A percentile compares a stretch with the other conserved stretches of the same genome.
Evolutionary conservation across 2,888 invertebrate genomes (phyloP).

Genomic region (Hydraecia micacea): DNA sequence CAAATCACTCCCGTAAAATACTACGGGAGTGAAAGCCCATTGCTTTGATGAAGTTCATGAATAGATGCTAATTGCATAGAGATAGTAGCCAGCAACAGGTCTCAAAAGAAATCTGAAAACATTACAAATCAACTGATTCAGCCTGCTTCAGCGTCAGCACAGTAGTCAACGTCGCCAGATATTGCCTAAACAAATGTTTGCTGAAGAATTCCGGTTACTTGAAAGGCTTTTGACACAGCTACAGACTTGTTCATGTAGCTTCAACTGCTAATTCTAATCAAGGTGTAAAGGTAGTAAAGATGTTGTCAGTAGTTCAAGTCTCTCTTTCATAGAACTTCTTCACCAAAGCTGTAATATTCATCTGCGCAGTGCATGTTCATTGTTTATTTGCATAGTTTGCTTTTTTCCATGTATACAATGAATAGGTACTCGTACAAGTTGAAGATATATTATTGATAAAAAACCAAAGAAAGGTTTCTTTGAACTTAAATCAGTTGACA

Average conservation of each 20-base stretch:
- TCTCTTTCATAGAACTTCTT: not conserved
- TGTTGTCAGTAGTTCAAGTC: not conserved
- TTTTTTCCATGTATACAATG: not conserved
- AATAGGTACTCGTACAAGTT: not conserved
- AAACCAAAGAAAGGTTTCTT: not conserved
- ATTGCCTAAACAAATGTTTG: not conserved
- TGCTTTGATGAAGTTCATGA: constrained; percentile 18
- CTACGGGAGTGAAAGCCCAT: constrained; percentile 1
- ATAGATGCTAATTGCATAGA: constrained; percentile 18
- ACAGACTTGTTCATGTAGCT: not conserved
- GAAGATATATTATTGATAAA: not conserved
- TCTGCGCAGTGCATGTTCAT: not conserved
- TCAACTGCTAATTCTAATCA: not conserved
- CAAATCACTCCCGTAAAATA: not conserved
- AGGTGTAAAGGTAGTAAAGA: too few relatives aligned
- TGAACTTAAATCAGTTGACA: constrained; percentile 19
- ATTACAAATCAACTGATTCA: not conserved
- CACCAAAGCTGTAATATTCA: too few relatives aligned
- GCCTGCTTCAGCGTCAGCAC: not conserved
- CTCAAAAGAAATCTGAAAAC: not conserved
- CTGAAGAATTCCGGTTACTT: not conserved
- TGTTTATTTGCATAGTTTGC: not conserved
- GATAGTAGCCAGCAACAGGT: not conserved
- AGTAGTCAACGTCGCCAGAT: not conserved
- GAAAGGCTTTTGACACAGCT: not conserved